These are phyloP conservation scores for Limenitis camilla DNA, from an alignment of 2,888 invertebrate genomes.

Conservation along the genomic window DNA sequence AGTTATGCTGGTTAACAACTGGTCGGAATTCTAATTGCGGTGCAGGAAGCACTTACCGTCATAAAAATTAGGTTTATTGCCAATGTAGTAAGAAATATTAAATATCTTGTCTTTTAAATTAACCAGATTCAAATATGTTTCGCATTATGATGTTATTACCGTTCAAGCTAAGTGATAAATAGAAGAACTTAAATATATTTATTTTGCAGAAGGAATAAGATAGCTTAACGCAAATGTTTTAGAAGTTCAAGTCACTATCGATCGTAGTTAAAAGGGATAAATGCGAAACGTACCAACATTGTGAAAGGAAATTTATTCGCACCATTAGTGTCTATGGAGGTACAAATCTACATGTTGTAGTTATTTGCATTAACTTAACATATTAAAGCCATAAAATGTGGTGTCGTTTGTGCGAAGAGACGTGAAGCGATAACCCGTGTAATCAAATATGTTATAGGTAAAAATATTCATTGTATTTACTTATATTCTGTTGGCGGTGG, in stretches of 20 bases:
- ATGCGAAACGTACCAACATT: conserved; percentile 20
- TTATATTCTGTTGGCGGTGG: too few relatives aligned
- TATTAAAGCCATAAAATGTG: conserved; percentile 53
- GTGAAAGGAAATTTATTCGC: conserved; percentile 36
- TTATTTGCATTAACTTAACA: conserved; percentile 64
- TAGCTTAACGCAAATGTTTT: conserved; percentile 3
- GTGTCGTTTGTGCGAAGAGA: conserved; percentile 47
- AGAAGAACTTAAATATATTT: too few relatives aligned
- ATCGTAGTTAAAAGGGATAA: conserved; percentile 22
- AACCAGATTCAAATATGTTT: not conserved
- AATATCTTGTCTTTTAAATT: conserved; percentile 1
- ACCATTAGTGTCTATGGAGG: conserved; percentile 33
- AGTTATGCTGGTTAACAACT: conserved; percentile 44
- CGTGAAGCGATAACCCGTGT: conserved; percentile 32
- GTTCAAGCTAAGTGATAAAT: too few relatives aligned
- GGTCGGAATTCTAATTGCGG: conserved; percentile 30
- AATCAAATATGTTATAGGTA: conserved; percentile 24
- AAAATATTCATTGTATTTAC: not conserved
- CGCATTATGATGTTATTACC: not conserved
- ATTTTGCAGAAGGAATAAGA: not conserved
- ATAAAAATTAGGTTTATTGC: conserved; percentile 12
- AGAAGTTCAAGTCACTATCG: conserved; percentile 17
- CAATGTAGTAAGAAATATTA: not conserved
- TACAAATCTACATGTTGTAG: conserved; percentile 38
- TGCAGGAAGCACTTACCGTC: conserved; percentile 27